Evolutionary conservation across 2,113 vertebrate species (phyloP).

Genomic region (Malurus elegans): DNA sequence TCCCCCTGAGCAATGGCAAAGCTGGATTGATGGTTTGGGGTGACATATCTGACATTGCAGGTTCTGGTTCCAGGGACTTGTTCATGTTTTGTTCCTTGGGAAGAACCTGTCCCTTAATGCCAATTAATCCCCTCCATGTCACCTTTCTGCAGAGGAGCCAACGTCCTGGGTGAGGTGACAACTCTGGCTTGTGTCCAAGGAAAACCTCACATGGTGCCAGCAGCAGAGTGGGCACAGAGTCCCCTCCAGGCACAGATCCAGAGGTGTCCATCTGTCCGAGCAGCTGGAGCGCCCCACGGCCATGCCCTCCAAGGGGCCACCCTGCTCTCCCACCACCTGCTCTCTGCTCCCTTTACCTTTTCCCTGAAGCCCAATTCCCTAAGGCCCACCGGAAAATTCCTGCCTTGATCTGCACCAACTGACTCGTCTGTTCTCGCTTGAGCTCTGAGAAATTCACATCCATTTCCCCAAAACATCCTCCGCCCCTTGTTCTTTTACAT

Average conservation of each 20-base stretch:
- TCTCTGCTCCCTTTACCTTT: background rate
- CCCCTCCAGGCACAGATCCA: rapidly evolving
- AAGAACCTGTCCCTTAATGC: background rate
- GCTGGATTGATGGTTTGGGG: background rate
- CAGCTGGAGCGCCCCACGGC: background rate
- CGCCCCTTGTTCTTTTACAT: rapidly evolving
- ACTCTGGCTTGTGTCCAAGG: background rate
- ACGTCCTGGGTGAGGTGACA: background rate
- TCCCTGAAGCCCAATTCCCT: background rate
- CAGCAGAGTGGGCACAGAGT: rapidly evolving
- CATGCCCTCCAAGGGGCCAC: rapidly evolving
- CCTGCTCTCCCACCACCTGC: background rate
- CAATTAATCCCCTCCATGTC: background rate
- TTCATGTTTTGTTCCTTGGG: background rate
- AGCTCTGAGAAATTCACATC: background rate
- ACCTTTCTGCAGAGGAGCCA: background rate
- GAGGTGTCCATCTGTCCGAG: rapidly evolving
- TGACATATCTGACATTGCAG: rapidly evolving
- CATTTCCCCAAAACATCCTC: background rate
- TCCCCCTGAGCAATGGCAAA: rapidly evolving
- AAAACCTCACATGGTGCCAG: rapidly evolving
- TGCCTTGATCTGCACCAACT: background rate
- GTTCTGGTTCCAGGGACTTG: rapidly evolving
- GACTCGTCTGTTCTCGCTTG: background rate
- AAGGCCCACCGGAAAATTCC: background rate